Evolutionary conservation across 2,113 vertebrate genomes (phyloP).

Genomic region (Lycocorax pyrrhopterus): DNA sequence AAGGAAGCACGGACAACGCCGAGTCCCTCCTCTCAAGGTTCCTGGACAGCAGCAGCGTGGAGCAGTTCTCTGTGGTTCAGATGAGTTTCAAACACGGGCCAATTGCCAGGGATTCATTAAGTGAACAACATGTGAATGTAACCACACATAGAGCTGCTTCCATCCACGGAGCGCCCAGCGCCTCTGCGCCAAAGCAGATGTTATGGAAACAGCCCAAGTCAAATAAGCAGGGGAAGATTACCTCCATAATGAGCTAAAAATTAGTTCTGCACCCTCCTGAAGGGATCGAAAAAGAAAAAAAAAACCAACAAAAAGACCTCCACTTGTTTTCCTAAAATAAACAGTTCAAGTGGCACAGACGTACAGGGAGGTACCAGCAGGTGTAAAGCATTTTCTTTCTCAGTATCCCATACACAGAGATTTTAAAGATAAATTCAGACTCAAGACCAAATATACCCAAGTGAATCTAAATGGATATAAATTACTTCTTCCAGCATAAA

Average conservation of each 20-base stretch:
- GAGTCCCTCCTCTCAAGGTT: slow-evolving; percentile 3
- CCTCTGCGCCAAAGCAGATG: slow-evolving; percentile 61
- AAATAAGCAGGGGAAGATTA: slow-evolving; percentile 67
- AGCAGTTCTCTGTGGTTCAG: slow-evolving; percentile 49
- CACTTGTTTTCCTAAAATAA: slow-evolving; percentile 6
- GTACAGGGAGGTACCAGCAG: background rate
- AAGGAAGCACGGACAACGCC: background rate
- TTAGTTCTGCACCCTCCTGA: slow-evolving; percentile 52
- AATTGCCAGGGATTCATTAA: slow-evolving; percentile 59
- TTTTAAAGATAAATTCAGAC: background rate
- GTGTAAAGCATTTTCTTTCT: slow-evolving; percentile 6
- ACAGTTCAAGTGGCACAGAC: background rate
- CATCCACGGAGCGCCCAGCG: background rate
- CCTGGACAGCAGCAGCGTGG: slow-evolving; percentile 20
- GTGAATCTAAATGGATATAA: slow-evolving; percentile 26
- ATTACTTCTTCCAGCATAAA: background rate
- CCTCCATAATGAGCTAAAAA: slow-evolving; percentile 63
- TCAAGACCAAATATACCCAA: background rate
- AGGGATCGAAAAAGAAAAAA: background rate
- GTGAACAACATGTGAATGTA: slow-evolving; percentile 62
- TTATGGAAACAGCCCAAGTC: slow-evolving; percentile 59
- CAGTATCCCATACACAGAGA: background rate
- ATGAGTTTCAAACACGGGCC: slow-evolving; percentile 50
- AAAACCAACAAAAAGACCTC: no score
- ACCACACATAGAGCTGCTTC: slow-evolving; percentile 44